A percentile compares a stretch with the other conserved stretches of the same genome.
Conservation (phyloP, 2,797 vertebrate genomes). For the Phrynocephalus forsythii region DNA sequence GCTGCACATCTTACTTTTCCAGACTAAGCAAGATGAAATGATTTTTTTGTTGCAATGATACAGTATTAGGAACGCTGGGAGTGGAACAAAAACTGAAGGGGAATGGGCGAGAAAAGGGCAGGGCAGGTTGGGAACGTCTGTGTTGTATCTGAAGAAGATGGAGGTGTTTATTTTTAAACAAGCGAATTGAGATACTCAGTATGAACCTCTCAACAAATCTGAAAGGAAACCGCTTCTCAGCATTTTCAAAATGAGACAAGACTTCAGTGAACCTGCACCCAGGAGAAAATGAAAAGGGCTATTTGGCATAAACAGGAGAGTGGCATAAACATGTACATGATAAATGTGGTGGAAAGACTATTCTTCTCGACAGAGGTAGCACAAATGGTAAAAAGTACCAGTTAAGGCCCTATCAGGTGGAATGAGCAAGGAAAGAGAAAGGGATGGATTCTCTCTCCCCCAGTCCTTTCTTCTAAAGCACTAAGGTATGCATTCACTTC, state of each 20-base stretch:
- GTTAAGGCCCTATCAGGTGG: background rate
- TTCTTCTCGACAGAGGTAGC: background rate
- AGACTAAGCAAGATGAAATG: background rate
- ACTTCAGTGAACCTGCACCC: background rate
- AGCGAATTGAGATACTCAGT: background rate
- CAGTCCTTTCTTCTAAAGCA: no score
- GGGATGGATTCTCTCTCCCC: background rate
- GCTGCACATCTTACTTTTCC: background rate
- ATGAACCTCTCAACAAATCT: background rate
- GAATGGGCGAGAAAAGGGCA: no score
- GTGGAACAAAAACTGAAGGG: background rate
- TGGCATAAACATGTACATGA: background rate
- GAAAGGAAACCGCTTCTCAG: background rate
- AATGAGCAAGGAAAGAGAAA: background rate
- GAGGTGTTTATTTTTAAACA: background rate
- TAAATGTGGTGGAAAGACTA: background rate
- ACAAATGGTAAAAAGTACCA: background rate
- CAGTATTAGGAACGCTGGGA: background rate
- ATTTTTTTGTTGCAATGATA: background rate
- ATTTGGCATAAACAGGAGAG: background rate
- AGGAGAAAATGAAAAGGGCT: slow-evolving; percentile 6
- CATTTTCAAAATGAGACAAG: background rate
- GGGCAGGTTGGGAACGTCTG: no score
- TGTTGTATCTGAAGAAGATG: background rate
- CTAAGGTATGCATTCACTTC: no score